A percentile compares a stretch with the other conserved stretches of the same genome.
phyloP scores from a whole-genome alignment of 2,113 vertebrate species.

The Lipophrys pholis region DNA sequence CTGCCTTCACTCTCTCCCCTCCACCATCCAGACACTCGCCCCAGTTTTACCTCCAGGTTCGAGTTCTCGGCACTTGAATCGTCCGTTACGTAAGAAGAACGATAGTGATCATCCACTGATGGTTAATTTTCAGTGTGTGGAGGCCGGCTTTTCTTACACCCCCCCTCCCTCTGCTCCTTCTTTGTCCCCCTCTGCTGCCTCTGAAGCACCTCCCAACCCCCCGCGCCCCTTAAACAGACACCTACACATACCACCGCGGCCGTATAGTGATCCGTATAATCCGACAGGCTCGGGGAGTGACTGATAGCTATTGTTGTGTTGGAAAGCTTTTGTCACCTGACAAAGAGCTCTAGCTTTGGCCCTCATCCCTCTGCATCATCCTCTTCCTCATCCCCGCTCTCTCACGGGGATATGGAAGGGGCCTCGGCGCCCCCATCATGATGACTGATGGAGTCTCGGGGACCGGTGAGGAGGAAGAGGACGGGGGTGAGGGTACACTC shows the following conservation, averaged over 20 bases:
- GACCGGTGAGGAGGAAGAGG: constrained; percentile 43
- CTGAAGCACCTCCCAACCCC: constrained; percentile 6
- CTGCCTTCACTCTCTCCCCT: too few relatives aligned
- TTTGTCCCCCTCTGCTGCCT: background rate
- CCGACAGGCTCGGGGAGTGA: constrained; percentile 77
- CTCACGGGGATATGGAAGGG: constrained; percentile 70
- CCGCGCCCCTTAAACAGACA: constrained; percentile 65
- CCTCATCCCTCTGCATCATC: constrained; percentile 78
- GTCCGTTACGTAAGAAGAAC: constrained; percentile 40
- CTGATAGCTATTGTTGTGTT: constrained; percentile 81
- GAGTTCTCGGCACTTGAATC: background rate
- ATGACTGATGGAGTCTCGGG: constrained; percentile 72
- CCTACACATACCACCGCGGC: constrained; percentile 69
- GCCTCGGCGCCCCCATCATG: constrained; percentile 67
- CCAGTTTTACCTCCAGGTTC: too few relatives aligned
- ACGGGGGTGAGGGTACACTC: constrained; percentile 29
- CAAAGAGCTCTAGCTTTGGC: constrained; percentile 78
- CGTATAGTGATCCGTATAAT: constrained; percentile 76
- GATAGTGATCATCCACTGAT: constrained; percentile 48
- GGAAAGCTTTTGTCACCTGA: constrained; percentile 82
- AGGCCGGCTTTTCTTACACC: constrained; percentile 40
- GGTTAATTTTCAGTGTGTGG: constrained; percentile 12
- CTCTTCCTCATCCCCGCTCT: constrained; percentile 76
- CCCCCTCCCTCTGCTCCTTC: background rate
- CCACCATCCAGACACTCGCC: too few relatives aligned